These are phyloP conservation scores for Sylvia atricapilla DNA, from an alignment of 2,113 vertebrate species.

Conservation along the genomic window DNA sequence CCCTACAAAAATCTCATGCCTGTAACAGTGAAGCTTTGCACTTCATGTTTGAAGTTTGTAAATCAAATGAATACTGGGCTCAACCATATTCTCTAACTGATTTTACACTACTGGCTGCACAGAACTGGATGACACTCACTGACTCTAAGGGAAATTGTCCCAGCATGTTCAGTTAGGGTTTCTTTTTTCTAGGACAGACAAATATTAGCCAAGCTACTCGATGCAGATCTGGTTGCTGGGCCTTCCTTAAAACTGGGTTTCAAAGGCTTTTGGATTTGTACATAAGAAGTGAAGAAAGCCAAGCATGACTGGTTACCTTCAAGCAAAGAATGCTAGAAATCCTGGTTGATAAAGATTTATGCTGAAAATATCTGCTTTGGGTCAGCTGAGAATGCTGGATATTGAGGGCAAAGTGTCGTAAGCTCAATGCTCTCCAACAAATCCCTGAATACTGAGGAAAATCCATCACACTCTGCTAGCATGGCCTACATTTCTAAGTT, in stretches of 20 bases:
- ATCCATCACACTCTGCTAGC: neutral
- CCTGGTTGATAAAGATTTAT: neutral
- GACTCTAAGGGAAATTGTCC: neutral
- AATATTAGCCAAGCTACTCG: neutral
- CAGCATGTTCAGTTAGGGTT: neutral
- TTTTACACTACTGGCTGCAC: neutral
- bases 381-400: neutral
- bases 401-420: neutral
- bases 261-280: neutral
- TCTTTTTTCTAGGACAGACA: neutral
- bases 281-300: neutral
- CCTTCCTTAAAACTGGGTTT: neutral
- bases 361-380: neutral
- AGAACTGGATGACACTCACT: neutral
- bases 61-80: neutral
- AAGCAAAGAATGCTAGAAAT: neutral
- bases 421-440: neutral
- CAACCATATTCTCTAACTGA: neutral
- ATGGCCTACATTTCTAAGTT: neutral
- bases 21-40: neutral
- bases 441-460: neutral
- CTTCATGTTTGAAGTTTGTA: neutral
- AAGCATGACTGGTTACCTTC: neutral
- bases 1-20: neutral
- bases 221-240: neutral